phyloP scores from a whole-genome alignment of 2,888 invertebrate genomes.

The Synergus umbraculus region DNA sequence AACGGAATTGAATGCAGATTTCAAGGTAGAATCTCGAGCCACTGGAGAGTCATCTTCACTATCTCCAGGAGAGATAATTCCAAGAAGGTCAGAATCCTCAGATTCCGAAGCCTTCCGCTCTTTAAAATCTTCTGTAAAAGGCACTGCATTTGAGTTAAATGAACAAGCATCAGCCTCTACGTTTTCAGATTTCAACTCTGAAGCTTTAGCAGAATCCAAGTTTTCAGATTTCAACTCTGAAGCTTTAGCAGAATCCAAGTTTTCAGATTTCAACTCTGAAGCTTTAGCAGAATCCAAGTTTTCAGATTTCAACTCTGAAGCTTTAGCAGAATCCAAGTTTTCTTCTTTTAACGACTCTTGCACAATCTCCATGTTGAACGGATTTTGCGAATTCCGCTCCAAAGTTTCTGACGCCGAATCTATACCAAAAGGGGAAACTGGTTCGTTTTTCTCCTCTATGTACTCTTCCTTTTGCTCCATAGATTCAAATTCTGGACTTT shows the following conservation, averaged over 20 bases:
- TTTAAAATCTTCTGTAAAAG: neutral
- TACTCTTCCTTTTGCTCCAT: slow-evolving; percentile 21
- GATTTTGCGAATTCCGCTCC: slow-evolving; percentile 1
- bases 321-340: neutral
- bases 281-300: too few species aligned
- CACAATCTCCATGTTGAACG: slow-evolving; percentile 24
- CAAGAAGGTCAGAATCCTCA: too few species aligned
- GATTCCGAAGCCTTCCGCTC: neutral
- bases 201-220: neutral
- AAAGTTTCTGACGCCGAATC: slow-evolving; percentile 5
- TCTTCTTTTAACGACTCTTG: slow-evolving; percentile 23
- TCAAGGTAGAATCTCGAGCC: too few species aligned
- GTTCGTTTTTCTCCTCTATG: slow-evolving; percentile 1
- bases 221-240: too few species aligned
- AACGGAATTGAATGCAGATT: too few species aligned
- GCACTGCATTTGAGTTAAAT: slow-evolving; percentile 5
- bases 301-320: too few species aligned
- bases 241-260: neutral
- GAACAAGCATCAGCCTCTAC: neutral
- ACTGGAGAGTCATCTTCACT: too few species aligned
- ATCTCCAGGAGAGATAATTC: too few species aligned
- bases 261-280: neutral
- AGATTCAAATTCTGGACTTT: slow-evolving; percentile 24
- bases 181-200: neutral
- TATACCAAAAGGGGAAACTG: neutral